Conservation (phyloP, 2,797 vertebrate genomes). For the Glyptemys insculpta region DNA sequence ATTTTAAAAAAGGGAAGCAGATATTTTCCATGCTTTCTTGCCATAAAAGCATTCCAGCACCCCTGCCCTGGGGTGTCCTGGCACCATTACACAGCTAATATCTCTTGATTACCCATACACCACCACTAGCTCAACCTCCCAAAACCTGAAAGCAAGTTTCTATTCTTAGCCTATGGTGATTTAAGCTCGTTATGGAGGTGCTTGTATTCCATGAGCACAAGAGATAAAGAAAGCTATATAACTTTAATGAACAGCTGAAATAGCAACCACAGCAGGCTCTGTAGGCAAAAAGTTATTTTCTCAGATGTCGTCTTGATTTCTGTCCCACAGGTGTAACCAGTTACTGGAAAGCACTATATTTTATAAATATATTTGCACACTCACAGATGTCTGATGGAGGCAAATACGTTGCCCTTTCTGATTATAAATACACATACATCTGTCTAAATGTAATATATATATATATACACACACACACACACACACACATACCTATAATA, state of each 20-base stretch:
- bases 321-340: constrained; percentile 41
- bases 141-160: constrained; percentile 76
- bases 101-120: constrained; percentile 73
- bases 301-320: constrained; percentile 66
- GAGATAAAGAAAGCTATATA: constrained; percentile 76
- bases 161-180: constrained; percentile 75
- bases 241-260: constrained; percentile 76
- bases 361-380: constrained; percentile 64
- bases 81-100: constrained; percentile 60
- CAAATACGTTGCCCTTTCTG: constrained; percentile 5
- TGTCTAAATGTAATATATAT: background rate
- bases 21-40: constrained; percentile 43
- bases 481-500: background rate
- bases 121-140: constrained; percentile 62
- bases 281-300: background rate
- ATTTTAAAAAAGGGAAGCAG: background rate
- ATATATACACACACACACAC: too few species aligned
- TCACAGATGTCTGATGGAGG: background rate
- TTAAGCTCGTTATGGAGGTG: constrained; percentile 73
- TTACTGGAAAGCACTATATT: constrained; percentile 30
- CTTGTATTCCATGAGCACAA: constrained; percentile 69
- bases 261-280: constrained; percentile 59
- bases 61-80: constrained; percentile 40
- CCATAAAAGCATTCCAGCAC: constrained; percentile 40
- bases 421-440: background rate